Base-by-base conservation (phyloP, 2,113 vertebrate genomes). In the Vulpes lagopus region DNA sequence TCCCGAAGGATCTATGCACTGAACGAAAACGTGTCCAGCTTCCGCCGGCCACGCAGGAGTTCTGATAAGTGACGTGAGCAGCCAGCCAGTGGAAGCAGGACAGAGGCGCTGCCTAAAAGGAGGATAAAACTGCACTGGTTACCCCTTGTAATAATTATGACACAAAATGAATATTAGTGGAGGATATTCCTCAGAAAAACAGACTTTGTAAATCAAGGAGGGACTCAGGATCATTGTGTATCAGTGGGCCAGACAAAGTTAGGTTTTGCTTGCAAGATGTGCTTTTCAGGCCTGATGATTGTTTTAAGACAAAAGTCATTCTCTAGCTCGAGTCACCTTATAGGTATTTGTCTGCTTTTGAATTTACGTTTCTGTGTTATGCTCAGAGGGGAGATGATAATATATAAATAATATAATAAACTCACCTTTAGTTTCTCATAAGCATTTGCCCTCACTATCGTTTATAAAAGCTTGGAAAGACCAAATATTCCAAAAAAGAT, bases 1-100 rank as follows among this genome's bases (percentile, higher is more conserved):
- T 99, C 99, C 27, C 99, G 99, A 35, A 99, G 99, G 98, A 99
- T 99, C 98, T 99, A 99, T 83, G 99, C 99, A 97, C 99, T 99
- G 94, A 99, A 99, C 0, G 99, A 99, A 97, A 99, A 99, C 78
- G 98, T 99, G 97, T 99, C 99, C 97, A 99, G 99, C 98, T 99
- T 99, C 98, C 99, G 99, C 65, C 98, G 99, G 23, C 99, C 99
- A 0, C 99, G 99, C 78, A 99, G 99, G 97, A 99, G 99, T 96
- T 99, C 99, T 0, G 99, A 99, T 59, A 99, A 99, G 98, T 99
- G 99, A 99, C 88, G 27, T 0, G 8, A 92, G 38, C 6, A 9
- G 92, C 32, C 74, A 10, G 93, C 30, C 60, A 32, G 94, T 8
- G 49, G 86, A 82, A 92, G 92, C 64, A 69, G 96, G 95, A 88